phyloP scores from a whole-genome alignment of 1,140 invertebrate genomes.

The Nasonia giraulti region DNA sequence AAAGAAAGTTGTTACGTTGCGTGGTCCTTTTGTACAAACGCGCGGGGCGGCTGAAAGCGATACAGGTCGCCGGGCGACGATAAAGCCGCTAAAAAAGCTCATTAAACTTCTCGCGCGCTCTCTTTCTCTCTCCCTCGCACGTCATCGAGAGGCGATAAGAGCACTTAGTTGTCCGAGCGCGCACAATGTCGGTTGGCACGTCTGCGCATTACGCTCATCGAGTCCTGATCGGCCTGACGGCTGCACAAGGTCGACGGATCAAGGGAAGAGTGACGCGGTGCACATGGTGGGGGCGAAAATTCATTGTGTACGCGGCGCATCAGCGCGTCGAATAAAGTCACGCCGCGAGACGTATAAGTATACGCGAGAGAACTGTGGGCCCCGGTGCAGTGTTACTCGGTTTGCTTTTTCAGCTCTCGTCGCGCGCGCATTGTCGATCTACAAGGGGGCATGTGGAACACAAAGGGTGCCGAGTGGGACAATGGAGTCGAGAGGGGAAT shows the following conservation, averaged over 20 bases:
- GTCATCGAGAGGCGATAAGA: conserved; percentile 44
- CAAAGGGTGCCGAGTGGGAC: neutral
- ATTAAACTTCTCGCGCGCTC: conserved; percentile 16
- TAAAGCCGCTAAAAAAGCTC: conserved; percentile 15
- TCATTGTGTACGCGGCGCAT: too few relatives aligned
- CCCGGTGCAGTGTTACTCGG: neutral
- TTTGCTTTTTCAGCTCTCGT: neutral
- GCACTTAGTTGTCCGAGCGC: conserved; percentile 57
- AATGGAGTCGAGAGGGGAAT: neutral
- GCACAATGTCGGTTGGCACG: conserved; percentile 54
- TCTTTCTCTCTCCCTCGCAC: neutral
- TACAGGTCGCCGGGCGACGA: neutral
- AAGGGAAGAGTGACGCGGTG: conserved; percentile 27
- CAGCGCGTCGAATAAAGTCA: too few relatives aligned
- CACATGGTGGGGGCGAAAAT: too few relatives aligned
- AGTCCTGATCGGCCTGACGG: conserved; percentile 57
- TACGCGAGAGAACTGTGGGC: too few relatives aligned
- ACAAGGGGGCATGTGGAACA: neutral
- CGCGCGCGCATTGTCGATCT: neutral
- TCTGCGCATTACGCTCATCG: conserved; percentile 56
- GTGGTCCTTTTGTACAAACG: neutral
- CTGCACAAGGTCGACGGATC: conserved; percentile 54
- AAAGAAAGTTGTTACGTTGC: neutral
- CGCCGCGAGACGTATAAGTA: too few relatives aligned
- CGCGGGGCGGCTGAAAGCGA: conserved; percentile 7